phyloP scores from a whole-genome alignment of 2,797 vertebrate genomes.

The Spondyliosoma cantharus region DNA sequence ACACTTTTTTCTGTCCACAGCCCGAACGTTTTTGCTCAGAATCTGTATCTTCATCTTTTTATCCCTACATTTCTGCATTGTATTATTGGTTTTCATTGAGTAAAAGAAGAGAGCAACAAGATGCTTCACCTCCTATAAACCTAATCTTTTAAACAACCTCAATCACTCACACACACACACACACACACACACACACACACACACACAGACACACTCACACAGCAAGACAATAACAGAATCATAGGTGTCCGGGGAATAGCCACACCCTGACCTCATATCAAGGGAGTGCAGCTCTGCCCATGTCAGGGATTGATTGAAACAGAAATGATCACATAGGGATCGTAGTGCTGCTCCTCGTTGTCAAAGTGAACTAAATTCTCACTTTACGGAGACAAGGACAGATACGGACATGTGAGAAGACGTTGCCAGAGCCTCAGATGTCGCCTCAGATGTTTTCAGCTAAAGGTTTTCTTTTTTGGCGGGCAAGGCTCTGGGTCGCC shows the following conservation, averaged over 20 bases:
- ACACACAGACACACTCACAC: not conserved
- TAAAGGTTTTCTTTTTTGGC: constrained; percentile 57
- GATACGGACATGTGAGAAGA: not conserved
- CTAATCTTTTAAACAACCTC: not conserved
- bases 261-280: constrained; percentile 17
- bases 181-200: not conserved
- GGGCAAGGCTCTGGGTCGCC: constrained; percentile 53
- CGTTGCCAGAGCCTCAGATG: constrained; percentile 30
- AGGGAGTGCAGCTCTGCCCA: not conserved
- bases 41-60: not conserved
- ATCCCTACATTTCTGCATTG: not conserved
- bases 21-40: not conserved
- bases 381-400: not conserved
- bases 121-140: not conserved
- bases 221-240: constrained; percentile 6
- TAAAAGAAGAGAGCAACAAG: not conserved
- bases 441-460: constrained; percentile 50
- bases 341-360: not conserved
- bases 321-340: not conserved
- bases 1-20: not conserved
- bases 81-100: not conserved
- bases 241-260: constrained; percentile 17
- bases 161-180: not conserved
- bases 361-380: not conserved
- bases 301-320: not conserved